These are phyloP conservation scores for Megalopta genalis DNA, from an alignment of 1,140 invertebrate species.

Conservation along the genomic window DNA sequence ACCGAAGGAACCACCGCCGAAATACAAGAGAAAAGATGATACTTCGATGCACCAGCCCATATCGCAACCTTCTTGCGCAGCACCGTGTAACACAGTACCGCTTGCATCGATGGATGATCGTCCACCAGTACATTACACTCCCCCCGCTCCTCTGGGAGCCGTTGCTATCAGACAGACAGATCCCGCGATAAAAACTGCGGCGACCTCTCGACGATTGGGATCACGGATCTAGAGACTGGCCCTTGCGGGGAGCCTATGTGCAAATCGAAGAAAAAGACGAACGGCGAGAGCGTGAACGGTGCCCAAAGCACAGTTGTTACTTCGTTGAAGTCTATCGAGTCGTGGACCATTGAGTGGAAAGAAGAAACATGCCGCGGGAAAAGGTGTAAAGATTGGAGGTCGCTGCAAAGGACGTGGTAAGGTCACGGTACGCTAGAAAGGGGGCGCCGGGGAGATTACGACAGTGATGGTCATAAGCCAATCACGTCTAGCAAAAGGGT, in stretches of 20 bases:
- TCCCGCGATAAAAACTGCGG: constrained; percentile 22
- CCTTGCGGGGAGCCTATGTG: constrained; percentile 71
- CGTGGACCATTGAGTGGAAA: too few species aligned
- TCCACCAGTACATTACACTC: background rate
- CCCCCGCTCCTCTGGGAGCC: constrained; percentile 8
- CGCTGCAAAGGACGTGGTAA: background rate
- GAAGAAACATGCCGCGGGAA: background rate
- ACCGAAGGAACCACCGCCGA: background rate
- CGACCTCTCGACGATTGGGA: background rate
- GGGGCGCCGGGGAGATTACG: constrained; percentile 22
- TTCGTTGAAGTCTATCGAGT: background rate
- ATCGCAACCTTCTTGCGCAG: constrained; percentile 31
- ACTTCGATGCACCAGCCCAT: background rate
- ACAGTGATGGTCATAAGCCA: background rate
- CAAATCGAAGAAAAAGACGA: constrained; percentile 63
- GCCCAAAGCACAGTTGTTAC: background rate
- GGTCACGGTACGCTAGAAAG: background rate
- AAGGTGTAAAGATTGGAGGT: background rate
- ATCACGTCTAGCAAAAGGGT: constrained; percentile 66
- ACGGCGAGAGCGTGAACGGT: background rate
- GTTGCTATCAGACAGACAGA: constrained; percentile 61
- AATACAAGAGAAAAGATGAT: background rate
- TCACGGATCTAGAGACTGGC: constrained; percentile 46
- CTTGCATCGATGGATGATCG: background rate
- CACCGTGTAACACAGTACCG: constrained; percentile 50